These are phyloP conservation scores for Eudemis profundana DNA, from an alignment of 2,888 invertebrate genomes.

Conservation along the genomic window DNA sequence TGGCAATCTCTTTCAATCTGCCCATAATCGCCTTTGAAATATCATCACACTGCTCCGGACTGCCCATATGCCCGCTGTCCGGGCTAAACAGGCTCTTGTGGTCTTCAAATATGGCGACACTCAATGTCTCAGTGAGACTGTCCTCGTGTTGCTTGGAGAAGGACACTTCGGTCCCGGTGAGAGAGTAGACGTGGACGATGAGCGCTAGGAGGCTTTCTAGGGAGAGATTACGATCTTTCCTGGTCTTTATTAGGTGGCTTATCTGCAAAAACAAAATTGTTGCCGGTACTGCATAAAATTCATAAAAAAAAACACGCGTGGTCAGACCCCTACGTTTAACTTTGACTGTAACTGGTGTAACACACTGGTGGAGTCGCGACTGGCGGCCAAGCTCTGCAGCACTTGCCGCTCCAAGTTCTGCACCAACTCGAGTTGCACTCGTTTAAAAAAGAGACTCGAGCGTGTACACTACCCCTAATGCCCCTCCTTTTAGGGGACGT, in stretches of 20 bases:
- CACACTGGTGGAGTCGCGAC: constrained; percentile 84
- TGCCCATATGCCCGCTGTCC: constrained; percentile 55
- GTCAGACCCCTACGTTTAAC: too few species aligned
- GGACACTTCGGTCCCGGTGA: constrained; percentile 84
- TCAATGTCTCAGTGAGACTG: constrained; percentile 76
- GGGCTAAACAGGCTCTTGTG: constrained; percentile 62
- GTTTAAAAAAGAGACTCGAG: constrained; percentile 84
- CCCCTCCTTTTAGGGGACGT: too few species aligned
- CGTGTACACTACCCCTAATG: constrained; percentile 83
- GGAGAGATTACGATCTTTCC: constrained; percentile 80
- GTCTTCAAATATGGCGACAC: constrained; percentile 86
- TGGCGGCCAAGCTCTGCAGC: constrained; percentile 82
- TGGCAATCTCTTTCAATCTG: constrained; percentile 68
- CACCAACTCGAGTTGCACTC: constrained; percentile 84
- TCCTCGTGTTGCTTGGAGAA: constrained; percentile 83
- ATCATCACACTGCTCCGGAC: constrained; percentile 66
- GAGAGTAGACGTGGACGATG: constrained; percentile 86
- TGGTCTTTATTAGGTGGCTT: constrained; percentile 83
- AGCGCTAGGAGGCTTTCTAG: constrained; percentile 86
- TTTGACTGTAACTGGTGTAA: constrained; percentile 79
- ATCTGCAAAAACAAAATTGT: constrained; percentile 66
- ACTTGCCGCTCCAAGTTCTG: constrained; percentile 87
- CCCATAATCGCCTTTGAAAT: constrained; percentile 64
- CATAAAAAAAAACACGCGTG: too few species aligned
- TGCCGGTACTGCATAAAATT: background rate